These are phyloP conservation scores for Ia io DNA, from an alignment of 2,113 vertebrate species.

Conservation along the genomic window DNA sequence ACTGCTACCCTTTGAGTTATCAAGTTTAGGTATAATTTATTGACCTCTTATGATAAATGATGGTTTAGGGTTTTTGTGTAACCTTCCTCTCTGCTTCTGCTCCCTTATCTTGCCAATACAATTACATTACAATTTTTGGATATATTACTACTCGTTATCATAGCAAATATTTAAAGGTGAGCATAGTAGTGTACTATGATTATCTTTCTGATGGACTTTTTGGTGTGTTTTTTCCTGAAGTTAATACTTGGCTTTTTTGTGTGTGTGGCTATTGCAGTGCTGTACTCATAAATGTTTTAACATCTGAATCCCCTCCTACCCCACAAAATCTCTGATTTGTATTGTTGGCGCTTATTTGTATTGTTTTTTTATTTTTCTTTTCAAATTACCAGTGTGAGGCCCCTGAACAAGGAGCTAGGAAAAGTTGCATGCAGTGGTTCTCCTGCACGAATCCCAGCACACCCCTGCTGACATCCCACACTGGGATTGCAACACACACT, in stretches of 20 bases:
- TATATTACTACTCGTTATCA: neutral
- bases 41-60: neutral
- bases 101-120: neutral
- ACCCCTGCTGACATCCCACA: neutral
- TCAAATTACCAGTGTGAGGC: neutral
- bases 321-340: neutral
- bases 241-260: neutral
- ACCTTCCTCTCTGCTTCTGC: neutral
- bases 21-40: neutral
- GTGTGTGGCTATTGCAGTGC: neutral
- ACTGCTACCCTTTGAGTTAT: neutral
- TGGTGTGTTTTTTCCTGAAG: neutral
- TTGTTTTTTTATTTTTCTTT: neutral
- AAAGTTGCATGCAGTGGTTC: neutral
- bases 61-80: neutral
- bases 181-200: neutral
- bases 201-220: neutral
- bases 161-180: neutral
- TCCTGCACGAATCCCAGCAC: neutral
- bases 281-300: neutral
- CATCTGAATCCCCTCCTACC: neutral
- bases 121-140: neutral
- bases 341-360: neutral
- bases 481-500: neutral
- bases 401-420: neutral